Base-by-base conservation (phyloP, 2,797 vertebrate species). In the Myripristis murdjan region DNA sequence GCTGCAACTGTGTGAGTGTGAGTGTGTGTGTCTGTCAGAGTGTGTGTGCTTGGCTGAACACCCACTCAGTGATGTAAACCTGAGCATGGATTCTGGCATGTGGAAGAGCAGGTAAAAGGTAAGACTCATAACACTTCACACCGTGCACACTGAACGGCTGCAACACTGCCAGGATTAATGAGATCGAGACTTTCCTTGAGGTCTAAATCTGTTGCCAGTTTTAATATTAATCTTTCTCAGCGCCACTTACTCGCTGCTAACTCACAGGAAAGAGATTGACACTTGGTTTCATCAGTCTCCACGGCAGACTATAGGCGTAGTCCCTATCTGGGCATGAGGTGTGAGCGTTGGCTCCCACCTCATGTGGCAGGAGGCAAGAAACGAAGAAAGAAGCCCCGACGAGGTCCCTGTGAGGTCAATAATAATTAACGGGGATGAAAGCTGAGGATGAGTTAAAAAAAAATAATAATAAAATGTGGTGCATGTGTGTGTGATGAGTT, bases 71-170 rank as follows among this genome's bases (percentile, higher is more conserved):
- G 83, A 92, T 89, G 88, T 80, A 65, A 85, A 52, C 78, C 71
- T 70, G 75, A 83, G 79, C 84, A 85, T 86, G 91, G 90, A 93
- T 91, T 84, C 81, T 77, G 88, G 79, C 77, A 85, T 85, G 81
- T 80, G 82, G 84, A 85, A 72, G 73, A 85, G 83, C 90, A 87
- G 90, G 87, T 91, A 67, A 62, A 86, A 92, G 90, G 90, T 92
- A 91, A 92, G 91, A 59, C 54, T 67, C 55, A 2, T 57, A 55
- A 61, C 68, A 73, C 75, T 67, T 41, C 7, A 6, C 1, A 20
- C 16, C 55, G 15, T 56, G 5, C 52, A 31, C 10, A 41, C 22
- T 44, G 8, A 22, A 16, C 4, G 18, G 26, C 35, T 67, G 3
- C n/a, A 14, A 24, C 33, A 37, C 18, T 20, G 28, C 52, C 23